Conservation (phyloP, 2,797 vertebrate species). For the Scarus forsteni region DNA sequence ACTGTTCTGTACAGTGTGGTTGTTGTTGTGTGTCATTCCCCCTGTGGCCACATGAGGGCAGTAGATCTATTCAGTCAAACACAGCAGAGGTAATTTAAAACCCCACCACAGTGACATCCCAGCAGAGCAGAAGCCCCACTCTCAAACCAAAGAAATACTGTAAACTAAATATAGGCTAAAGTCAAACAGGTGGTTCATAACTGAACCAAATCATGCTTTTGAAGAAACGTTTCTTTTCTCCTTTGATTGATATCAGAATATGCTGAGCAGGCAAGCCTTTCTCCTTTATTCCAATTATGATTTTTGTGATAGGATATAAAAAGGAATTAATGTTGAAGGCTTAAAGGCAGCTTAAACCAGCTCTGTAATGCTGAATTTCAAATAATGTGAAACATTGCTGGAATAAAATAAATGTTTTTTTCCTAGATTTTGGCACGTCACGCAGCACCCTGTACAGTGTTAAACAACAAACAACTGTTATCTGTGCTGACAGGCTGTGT, state of each 20-base stretch:
- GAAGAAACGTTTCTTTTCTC: constrained; percentile 21
- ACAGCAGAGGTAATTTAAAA: constrained; percentile 5
- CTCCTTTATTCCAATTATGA: constrained; percentile 48
- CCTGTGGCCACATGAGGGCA: constrained; percentile 71
- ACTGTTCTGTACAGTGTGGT: neutral
- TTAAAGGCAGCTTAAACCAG: constrained; percentile 34
- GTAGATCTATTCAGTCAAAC: constrained; percentile 51
- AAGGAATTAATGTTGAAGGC: constrained; percentile 9
- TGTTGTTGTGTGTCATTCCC: neutral
- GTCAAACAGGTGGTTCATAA: constrained; percentile 30
- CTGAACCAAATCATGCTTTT: constrained; percentile 17
- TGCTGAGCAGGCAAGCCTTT: constrained; percentile 47
- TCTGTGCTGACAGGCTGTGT: constrained; percentile 70
- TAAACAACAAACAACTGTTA: constrained; percentile 71
- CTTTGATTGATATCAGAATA: constrained; percentile 43
- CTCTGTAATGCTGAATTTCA: constrained; percentile 41
- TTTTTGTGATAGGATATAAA: constrained; percentile 40
- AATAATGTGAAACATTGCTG: constrained; percentile 36
- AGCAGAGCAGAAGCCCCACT: constrained; percentile 29
- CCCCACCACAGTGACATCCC: constrained; percentile 5
- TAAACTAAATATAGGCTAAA: constrained; percentile 44
- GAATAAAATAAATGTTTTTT: constrained; percentile 38
- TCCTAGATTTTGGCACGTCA: constrained; percentile 52
- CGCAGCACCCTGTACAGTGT: constrained; percentile 63
- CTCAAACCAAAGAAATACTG: constrained; percentile 45